phyloP scores from a whole-genome alignment of 37 sponge, comb jelly and placozoan species.

The Cladorhizidae sp. region DNA sequence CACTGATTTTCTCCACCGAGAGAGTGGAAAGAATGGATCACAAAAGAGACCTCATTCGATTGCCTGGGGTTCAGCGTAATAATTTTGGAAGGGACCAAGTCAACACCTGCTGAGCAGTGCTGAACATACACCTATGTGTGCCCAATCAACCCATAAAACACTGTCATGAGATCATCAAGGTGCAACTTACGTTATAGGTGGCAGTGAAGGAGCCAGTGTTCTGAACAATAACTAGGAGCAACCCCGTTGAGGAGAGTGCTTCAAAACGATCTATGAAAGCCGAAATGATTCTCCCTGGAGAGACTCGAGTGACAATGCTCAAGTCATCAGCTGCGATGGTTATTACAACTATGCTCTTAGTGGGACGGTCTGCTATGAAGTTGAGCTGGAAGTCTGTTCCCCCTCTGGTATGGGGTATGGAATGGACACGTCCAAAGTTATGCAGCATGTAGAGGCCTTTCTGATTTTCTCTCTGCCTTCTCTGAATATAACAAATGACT shows the following conservation, averaged over 20 bases:
- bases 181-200: constrained; percentile 44
- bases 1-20: constrained; percentile 71
- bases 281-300: constrained; percentile 81
- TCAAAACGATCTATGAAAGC: constrained; percentile 76
- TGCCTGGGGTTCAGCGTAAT: constrained; percentile 55
- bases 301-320: constrained; percentile 40
- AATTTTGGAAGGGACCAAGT: constrained; percentile 50
- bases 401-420: constrained; percentile 19
- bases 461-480: constrained; percentile 14
- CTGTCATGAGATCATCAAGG: neutral
- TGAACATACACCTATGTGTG: constrained; percentile 51
- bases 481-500: constrained; percentile 11
- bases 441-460: constrained; percentile 56
- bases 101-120: constrained; percentile 86
- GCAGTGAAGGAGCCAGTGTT: constrained; percentile 74
- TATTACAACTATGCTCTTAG: constrained; percentile 47
- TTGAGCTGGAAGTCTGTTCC: constrained; percentile 47
- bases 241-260: constrained; percentile 64
- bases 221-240: constrained; percentile 52
- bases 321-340: constrained; percentile 76
- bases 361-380: constrained; percentile 47
- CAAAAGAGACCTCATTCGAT: constrained; percentile 50
- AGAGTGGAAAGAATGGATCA: constrained; percentile 70
- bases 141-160: neutral
- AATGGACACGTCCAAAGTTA: constrained; percentile 64